Evolutionary conservation across 2,113 vertebrate genomes (phyloP).

Genomic region (Okapia johnstoni): DNA sequence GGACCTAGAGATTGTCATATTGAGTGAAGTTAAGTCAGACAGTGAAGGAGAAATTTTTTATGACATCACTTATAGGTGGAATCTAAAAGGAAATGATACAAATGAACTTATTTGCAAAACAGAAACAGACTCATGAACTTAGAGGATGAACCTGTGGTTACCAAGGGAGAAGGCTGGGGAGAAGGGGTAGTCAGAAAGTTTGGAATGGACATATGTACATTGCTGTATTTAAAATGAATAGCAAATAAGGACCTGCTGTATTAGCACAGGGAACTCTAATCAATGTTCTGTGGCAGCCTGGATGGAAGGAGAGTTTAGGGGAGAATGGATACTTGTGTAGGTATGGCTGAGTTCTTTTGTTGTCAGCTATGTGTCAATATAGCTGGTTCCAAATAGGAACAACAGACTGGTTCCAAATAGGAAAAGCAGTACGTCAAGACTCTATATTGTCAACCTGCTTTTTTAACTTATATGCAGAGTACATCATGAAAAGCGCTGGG

Average conservation of each 20-base stretch:
- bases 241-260: background rate
- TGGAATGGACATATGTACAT: background rate
- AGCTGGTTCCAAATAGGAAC: background rate
- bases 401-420: too few species aligned
- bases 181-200: background rate
- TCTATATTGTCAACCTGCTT: too few species aligned
- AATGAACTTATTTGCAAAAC: background rate
- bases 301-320: background rate
- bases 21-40: background rate
- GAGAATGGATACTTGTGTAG: background rate
- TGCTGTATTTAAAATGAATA: background rate
- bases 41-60: background rate
- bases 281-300: background rate
- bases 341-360: background rate
- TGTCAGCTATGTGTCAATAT: background rate
- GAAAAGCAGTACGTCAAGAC: too few species aligned
- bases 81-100: background rate
- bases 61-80: background rate
- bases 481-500: too few species aligned
- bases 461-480: too few species aligned
- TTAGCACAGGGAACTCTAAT: background rate
- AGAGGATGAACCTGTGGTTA: background rate
- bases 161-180: background rate
- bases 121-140: background rate
- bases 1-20: background rate